Evolutionary conservation across 2,113 vertebrate species (phyloP).

Genomic region (Oncorhynchus mykiss): DNA sequence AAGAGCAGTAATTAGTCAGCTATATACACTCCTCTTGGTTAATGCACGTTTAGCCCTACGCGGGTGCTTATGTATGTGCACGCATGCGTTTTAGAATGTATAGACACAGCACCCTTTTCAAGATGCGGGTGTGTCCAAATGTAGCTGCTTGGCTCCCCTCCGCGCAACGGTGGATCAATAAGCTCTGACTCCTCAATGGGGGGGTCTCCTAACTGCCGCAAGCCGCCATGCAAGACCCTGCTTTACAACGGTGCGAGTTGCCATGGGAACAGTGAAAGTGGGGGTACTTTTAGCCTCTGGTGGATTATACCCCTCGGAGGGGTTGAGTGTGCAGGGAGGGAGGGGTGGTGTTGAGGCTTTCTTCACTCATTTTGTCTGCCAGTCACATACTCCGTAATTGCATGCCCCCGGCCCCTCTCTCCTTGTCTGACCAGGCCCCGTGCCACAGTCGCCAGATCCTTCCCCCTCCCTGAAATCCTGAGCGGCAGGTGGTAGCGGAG

Average conservation of each 20-base stretch:
- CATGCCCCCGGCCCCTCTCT: conserved; percentile 42
- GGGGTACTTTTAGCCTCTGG: conserved; percentile 22
- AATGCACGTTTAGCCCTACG: too few species aligned
- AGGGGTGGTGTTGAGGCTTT: conserved; percentile 13
- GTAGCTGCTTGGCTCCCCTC: conserved; percentile 21
- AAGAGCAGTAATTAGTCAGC: too few species aligned
- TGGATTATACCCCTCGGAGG: conserved; percentile 32
- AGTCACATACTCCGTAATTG: conserved; percentile 56
- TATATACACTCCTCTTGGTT: too few species aligned
- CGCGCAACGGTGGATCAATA: conserved; percentile 62
- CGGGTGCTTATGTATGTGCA: too few species aligned
- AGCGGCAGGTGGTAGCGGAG: conserved; percentile 70
- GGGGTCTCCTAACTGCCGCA: conserved; percentile 48
- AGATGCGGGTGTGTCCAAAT: not conserved
- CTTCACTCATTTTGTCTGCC: conserved; percentile 36
- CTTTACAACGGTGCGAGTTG: conserved; percentile 64
- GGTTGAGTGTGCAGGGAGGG: not conserved
- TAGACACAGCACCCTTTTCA: too few species aligned
- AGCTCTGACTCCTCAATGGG: conserved; percentile 56
- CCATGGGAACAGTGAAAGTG: conserved; percentile 65
- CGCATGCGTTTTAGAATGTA: too few species aligned
- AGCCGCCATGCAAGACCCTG: conserved; percentile 58
- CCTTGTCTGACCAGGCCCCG: conserved; percentile 13
- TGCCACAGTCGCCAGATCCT: conserved; percentile 14
- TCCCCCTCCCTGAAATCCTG: conserved; percentile 43